phyloP scores from a whole-genome alignment of 1,140 invertebrate genomes.

The Thaumatotibia leucotreta region DNA sequence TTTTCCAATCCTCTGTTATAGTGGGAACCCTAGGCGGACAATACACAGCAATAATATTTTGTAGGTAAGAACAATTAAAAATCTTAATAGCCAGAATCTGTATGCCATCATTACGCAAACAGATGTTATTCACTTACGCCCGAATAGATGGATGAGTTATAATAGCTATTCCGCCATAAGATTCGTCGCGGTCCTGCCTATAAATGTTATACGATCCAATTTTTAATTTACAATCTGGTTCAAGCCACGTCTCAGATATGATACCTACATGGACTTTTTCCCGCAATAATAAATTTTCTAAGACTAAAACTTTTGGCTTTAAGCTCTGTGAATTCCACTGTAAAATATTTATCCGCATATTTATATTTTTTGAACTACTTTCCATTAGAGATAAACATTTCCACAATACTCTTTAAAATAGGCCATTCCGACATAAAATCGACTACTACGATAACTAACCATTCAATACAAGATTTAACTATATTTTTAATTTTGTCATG shows the following conservation, averaged over 20 bases:
- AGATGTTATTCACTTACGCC: background rate
- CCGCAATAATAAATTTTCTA: no score
- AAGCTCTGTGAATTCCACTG: no score
- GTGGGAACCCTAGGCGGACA: background rate
- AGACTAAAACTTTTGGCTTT: no score
- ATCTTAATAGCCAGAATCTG: background rate
- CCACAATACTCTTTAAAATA: no score
- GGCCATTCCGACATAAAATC: no score
- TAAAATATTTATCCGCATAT: background rate
- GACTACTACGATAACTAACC: no score
- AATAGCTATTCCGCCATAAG: background rate
- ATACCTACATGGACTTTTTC: background rate
- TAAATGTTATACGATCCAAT: background rate
- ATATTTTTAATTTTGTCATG: no score
- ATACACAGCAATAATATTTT: background rate
- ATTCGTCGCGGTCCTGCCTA: background rate
- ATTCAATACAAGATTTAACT: no score
- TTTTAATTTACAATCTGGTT: background rate
- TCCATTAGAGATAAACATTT: no score
- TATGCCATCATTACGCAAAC: background rate
- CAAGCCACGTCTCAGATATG: background rate
- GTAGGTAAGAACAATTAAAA: background rate
- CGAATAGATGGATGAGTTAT: background rate
- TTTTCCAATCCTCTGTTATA: constrained; percentile 16
- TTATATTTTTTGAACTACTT: no score